A percentile compares a stretch with the other conserved stretches of the same genome.
Evolutionary conservation across 2,113 vertebrate genomes (phyloP).

Genomic region (Phalacrocorax brasilianus): DNA sequence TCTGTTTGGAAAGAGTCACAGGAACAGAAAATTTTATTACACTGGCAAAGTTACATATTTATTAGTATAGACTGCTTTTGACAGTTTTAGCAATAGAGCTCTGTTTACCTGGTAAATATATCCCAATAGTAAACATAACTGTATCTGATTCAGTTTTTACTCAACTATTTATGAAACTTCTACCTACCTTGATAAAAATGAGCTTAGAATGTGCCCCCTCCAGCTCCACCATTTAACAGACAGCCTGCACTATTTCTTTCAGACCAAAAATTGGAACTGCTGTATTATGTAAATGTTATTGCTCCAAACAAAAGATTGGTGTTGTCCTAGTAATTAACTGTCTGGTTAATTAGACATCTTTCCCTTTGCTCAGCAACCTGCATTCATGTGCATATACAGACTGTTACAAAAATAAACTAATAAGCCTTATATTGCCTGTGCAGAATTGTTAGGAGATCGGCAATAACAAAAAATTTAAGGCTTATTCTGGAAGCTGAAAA

Average conservation of each 20-base stretch:
- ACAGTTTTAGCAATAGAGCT: neutral
- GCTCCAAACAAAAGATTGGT: conserved; percentile 28
- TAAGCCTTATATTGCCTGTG: neutral
- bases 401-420: conserved; percentile 25
- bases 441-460: neutral
- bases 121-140: neutral
- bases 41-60: neutral
- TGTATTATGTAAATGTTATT: conserved; percentile 53
- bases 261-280: conserved; percentile 20
- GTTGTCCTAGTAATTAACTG: conserved; percentile 56
- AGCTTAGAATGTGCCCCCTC: neutral
- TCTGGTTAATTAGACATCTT: conserved; percentile 51
- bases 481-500: neutral
- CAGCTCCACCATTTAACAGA: neutral
- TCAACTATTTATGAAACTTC: neutral
- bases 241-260: neutral
- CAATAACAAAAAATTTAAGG: neutral
- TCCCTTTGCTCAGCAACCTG: conserved; percentile 56
- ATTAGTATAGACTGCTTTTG: neutral
- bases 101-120: neutral
- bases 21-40: neutral
- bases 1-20: neutral
- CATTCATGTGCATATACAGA: neutral
- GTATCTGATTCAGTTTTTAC: neutral
- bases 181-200: neutral